Conservation (phyloP, 2,113 vertebrate genomes). For the Dendrocopos noguchii region DNA sequence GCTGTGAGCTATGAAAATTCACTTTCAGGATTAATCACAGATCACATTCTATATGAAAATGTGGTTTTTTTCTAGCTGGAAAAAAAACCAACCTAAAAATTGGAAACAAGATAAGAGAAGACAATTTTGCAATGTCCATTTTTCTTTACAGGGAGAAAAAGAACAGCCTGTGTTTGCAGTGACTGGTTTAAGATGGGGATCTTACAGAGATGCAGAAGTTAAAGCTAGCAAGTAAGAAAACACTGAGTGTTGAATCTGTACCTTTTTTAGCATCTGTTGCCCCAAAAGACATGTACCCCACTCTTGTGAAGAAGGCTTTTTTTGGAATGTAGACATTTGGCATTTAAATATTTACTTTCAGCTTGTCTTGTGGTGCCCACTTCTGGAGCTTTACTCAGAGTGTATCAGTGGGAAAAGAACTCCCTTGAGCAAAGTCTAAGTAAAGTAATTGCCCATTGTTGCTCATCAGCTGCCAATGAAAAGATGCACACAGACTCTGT, state of each 20-base stretch:
- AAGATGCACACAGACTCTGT: neutral
- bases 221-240: slow-evolving; percentile 90
- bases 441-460: slow-evolving; percentile 20
- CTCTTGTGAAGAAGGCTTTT: neutral
- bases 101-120: neutral
- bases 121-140: neutral
- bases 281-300: neutral
- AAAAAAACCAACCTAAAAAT: neutral
- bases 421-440: slow-evolving; percentile 15
- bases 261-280: neutral
- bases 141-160: slow-evolving; percentile 85
- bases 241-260: neutral
- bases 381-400: slow-evolving; percentile 3
- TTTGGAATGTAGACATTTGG: neutral
- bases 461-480: neutral
- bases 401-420: neutral
- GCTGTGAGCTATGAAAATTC: neutral
- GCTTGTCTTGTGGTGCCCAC: neutral
- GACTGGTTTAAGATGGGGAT: slow-evolving; percentile 92
- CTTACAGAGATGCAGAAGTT: slow-evolving; percentile 89
- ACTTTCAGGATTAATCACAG: neutral
- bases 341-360: neutral
- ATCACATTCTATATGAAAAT: neutral
- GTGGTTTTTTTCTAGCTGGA: no score
- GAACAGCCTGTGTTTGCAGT: slow-evolving; percentile 95